A percentile compares a stretch with the other conserved stretches of the same genome.
phyloP scores from a whole-genome alignment of 1,140 invertebrate species.

The Papilio machaon region DNA sequence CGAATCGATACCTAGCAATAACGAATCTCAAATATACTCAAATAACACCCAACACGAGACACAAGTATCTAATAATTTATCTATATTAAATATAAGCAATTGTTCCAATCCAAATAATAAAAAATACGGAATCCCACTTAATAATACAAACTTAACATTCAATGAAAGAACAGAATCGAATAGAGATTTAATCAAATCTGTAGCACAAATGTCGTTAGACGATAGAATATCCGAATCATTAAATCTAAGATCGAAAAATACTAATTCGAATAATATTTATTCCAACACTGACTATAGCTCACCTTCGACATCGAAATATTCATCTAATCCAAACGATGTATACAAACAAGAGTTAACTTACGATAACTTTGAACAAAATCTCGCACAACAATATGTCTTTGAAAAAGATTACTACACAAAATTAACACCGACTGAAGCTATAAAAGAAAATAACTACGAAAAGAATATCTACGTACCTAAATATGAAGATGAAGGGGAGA shows the following conservation, averaged over 20 bases:
- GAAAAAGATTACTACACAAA: conserved; percentile 77
- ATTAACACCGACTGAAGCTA: conserved; percentile 56
- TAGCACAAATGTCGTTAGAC: conserved; percentile 73
- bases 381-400: conserved; percentile 64
- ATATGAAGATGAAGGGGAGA: conserved; percentile 66
- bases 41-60: conserved; percentile 42
- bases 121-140: conserved; percentile 51
- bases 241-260: conserved; percentile 75
- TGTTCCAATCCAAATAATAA: conserved; percentile 44
- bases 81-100: conserved; percentile 47
- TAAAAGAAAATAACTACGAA: conserved; percentile 62
- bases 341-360: conserved; percentile 66
- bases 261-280: conserved; percentile 65
- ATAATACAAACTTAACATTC: conserved; percentile 52
- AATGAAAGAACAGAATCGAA: conserved; percentile 52
- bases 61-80: conserved; percentile 55
- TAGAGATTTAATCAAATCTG: conserved; percentile 46
- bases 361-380: conserved; percentile 68
- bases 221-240: conserved; percentile 76
- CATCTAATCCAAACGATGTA: conserved; percentile 41
- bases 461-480: conserved; percentile 76
- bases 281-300: conserved; percentile 49
- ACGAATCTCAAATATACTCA: conserved; percentile 67
- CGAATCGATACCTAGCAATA: conserved; percentile 45
- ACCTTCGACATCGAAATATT: conserved; percentile 46